Conservation (phyloP, 2,888 invertebrate genomes). For the Sinelater perroti region DNA sequence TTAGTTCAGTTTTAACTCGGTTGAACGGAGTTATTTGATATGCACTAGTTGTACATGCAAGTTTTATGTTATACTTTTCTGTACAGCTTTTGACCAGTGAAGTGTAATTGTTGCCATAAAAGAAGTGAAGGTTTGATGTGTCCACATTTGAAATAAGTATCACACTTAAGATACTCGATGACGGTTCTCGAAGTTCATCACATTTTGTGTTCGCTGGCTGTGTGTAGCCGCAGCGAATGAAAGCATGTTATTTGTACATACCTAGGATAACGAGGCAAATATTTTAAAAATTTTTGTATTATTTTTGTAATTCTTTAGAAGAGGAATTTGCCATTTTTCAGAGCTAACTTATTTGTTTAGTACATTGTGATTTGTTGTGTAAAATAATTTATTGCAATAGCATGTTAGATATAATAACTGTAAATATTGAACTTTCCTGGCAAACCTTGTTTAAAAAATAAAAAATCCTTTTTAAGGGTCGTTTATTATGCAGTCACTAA, state of each 20-base stretch:
- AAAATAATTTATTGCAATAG: conserved; percentile 10
- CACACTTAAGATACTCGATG: not conserved
- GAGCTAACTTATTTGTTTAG: conserved; percentile 15
- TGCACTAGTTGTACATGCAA: not conserved
- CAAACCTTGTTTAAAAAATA: conserved; percentile 8
- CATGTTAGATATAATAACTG: not conserved
- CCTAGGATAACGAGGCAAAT: not conserved
- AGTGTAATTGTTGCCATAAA: not conserved
- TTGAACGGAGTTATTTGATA: not conserved
- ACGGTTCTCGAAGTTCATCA: no score
- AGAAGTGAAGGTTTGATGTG: not conserved
- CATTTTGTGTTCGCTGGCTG: conserved; percentile 1
- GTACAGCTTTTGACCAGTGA: not conserved
- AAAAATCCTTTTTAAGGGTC: not conserved
- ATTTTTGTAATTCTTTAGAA: conserved; percentile 6
- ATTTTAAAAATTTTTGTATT: conserved; percentile 5
- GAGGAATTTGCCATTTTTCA: not conserved
- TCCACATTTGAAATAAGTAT: not conserved
- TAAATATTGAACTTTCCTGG: conserved; percentile 9
- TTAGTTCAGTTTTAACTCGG: conserved; percentile 26
- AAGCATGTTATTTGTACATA: conserved; percentile 5
- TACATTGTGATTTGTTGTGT: conserved; percentile 4
- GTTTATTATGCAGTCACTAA: not conserved
- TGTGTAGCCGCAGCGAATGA: not conserved
- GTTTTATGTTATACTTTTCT: not conserved